Conservation (phyloP, 2,113 vertebrate genomes). For the Brachypteracias leptosomus region DNA sequence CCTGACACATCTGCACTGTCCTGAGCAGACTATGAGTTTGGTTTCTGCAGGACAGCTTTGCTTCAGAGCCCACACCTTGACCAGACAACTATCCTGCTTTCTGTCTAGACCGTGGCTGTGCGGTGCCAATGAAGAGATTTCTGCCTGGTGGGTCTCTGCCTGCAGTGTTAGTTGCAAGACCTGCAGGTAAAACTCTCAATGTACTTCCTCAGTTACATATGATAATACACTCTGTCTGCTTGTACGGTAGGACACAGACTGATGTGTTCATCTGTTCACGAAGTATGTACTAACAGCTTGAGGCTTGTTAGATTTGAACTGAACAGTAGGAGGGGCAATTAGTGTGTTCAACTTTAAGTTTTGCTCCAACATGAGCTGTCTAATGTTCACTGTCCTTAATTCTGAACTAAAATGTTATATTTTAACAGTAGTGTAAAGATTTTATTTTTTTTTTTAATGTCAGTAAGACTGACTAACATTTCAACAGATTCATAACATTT, state of each 20-base stretch:
- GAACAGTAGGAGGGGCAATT: neutral
- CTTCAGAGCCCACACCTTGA: neutral
- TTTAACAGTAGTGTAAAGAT: neutral
- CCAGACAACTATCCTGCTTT: neutral
- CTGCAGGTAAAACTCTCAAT: neutral
- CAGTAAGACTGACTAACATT: neutral
- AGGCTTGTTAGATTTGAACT: neutral
- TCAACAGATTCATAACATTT: neutral
- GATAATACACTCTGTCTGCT: neutral
- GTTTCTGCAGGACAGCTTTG: neutral
- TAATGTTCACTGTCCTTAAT: neutral
- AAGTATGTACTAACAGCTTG: neutral
- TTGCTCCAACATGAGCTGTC: neutral
- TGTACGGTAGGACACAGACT: neutral
- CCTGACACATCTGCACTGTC: neutral
- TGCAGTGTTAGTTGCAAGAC: neutral
- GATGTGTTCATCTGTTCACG: neutral
- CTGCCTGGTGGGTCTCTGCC: neutral
- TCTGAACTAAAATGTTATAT: neutral
- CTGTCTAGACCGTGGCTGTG: neutral
- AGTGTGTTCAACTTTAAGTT: neutral
- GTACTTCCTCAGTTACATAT: neutral
- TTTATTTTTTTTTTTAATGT: neutral
- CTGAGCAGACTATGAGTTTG: neutral
- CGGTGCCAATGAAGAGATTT: accelerated